A percentile compares a stretch with the other conserved stretches of the same genome.
Conservation (phyloP, 2,888 invertebrate genomes). For the Calameuta filiformis region DNA sequence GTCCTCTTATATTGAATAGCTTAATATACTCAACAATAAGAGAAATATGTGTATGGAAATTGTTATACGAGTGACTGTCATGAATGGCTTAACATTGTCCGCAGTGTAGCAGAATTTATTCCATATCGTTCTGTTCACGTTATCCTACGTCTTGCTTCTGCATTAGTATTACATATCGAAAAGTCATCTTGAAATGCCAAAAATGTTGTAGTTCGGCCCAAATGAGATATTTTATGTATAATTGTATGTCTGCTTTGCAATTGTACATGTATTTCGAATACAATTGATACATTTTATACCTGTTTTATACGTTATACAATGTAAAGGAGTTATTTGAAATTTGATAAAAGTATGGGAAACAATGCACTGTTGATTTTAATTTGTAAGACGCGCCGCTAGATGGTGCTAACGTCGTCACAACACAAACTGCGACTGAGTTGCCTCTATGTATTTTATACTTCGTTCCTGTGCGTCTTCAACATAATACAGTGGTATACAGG, state of each 20-base stretch:
- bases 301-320: constrained; percentile 20
- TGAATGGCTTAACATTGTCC: not conserved
- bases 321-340: not conserved
- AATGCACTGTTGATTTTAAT: not conserved
- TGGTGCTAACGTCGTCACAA: not conserved
- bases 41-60: not conserved
- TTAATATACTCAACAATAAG: not conserved
- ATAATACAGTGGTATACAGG: not conserved
- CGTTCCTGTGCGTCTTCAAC: not conserved
- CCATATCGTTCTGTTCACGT: not conserved
- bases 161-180: not conserved
- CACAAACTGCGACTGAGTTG: not conserved
- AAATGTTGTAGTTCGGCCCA: not conserved
- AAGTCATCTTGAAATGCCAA: not conserved
- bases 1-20: not conserved
- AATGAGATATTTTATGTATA: not conserved
- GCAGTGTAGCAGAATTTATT: not conserved
- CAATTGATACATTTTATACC: constrained; percentile 6
- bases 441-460: not conserved
- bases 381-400: not conserved
- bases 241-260: not conserved
- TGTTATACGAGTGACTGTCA: not conserved
- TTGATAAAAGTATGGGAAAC: not conserved
- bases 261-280: not conserved
- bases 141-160: not conserved